phyloP scores from a whole-genome alignment of 2,797 vertebrate species.

The Euthynnus affinis region DNA sequence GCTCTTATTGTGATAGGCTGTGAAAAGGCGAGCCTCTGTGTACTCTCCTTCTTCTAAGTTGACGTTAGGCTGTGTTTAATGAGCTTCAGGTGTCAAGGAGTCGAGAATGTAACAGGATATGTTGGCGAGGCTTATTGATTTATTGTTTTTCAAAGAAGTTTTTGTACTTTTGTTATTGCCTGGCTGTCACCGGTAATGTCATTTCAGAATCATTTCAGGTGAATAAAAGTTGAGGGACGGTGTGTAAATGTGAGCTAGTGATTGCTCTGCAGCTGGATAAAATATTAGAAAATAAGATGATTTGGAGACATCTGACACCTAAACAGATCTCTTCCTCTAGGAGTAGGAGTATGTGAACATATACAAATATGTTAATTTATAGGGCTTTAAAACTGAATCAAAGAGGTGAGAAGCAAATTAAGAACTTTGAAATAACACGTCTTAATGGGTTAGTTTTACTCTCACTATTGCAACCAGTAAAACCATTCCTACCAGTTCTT shows the following conservation, averaged over 20 bases:
- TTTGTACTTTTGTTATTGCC: constrained; percentile 84
- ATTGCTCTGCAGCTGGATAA: constrained; percentile 56
- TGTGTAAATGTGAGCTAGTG: constrained; percentile 67
- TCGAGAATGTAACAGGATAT: constrained; percentile 90
- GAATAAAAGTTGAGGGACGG: constrained; percentile 79
- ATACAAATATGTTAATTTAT: constrained; percentile 35
- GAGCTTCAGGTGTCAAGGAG: constrained; percentile 90
- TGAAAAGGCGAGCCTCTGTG: constrained; percentile 78
- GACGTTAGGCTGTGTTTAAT: constrained; percentile 94
- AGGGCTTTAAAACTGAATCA: constrained; percentile 15
- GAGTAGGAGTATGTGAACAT: constrained; percentile 26
- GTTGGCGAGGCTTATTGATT: constrained; percentile 89
- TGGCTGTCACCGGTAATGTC: constrained; percentile 80
- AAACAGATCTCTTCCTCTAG: constrained; percentile 41
- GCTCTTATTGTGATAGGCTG: constrained; percentile 84
- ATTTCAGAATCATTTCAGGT: constrained; percentile 79
- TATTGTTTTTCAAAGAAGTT: constrained; percentile 85
- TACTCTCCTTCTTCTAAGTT: constrained; percentile 90
- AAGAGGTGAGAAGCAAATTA: not conserved
- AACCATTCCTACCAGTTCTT: not conserved
- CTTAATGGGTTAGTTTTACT: constrained; percentile 13
- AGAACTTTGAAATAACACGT: not conserved
- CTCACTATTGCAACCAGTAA: not conserved
- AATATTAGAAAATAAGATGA: constrained; percentile 63
- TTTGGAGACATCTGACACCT: constrained; percentile 58